Base-by-base conservation (phyloP, 2,888 invertebrate species). In the Luffia ferchaultella region DNA sequence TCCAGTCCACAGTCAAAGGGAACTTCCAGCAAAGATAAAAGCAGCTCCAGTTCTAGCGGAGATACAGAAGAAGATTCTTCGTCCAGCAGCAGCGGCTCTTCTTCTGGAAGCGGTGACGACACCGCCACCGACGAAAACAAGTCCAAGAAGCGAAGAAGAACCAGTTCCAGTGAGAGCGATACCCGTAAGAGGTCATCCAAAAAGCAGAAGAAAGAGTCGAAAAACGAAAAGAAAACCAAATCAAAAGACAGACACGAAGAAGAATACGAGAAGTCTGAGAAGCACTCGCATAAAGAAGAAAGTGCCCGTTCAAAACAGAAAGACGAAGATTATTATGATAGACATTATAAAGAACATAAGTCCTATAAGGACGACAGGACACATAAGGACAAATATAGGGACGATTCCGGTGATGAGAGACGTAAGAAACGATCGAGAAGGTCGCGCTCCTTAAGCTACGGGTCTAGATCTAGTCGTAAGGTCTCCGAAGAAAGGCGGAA, bases 41-140 rank as follows among this genome's bases (percentile, higher is more conserved):
- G 73, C 43, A 75, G 70, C 54, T 73, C 72, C 1, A 58, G 41
- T 63, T 60, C 73, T 62, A 71, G 78, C 56, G 85, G 73, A 54
- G 73, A 79, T 54, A 77, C 78, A 0, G 77, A 76, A 52, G 68
- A 65, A 40, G 73, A 76, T 51, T 76, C 77, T 9, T 63, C 70
- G 0, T 67, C 70, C 1, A 70, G 64, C 53, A 62, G 67, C 16
- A 70, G 64, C 51, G 64, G 61, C 52, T 66, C 70, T 1, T 70
- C 76, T 3, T 68, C 73, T 7, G 69, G 64, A 2, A 68, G 66
- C 44, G 74, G 73, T 44, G 55, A 57, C 7, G 71, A 70, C 50
- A 52, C 58, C 9, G 68, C 68, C 58, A 54, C 60, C 2, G 69
- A 70, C 17, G 59, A 49, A 12, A 69, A 65, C 59, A 55, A 56